These are phyloP conservation scores for Saturnia japonica DNA, from an alignment of 2,888 invertebrate species.

Conservation along the genomic window DNA sequence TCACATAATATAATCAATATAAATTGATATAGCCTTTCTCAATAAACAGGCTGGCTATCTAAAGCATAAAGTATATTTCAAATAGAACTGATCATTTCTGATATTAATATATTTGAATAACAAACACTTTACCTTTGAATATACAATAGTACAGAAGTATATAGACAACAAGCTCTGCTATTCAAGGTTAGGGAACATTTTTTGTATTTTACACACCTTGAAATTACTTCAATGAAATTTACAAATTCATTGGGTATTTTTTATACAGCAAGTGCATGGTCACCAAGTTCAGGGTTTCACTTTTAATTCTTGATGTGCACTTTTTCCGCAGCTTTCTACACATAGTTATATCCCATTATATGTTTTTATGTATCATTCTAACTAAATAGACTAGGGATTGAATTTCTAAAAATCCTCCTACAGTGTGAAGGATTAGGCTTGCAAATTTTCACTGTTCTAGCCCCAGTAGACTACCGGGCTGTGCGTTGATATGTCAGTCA, in stretches of 20 bases:
- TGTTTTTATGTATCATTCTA: too few species aligned
- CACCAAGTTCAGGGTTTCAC: background rate
- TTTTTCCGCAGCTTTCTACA: too few species aligned
- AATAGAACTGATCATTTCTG: background rate
- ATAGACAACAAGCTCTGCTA: background rate
- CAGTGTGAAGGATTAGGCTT: too few species aligned
- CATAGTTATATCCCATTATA: too few species aligned
- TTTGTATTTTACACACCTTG: background rate
- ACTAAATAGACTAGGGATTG: too few species aligned
- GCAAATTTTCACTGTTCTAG: too few species aligned
- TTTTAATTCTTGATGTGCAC: background rate
- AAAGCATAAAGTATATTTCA: background rate
- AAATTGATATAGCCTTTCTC: too few species aligned
- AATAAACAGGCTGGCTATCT: too few species aligned
- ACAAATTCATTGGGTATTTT: background rate
- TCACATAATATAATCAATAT: too few species aligned
- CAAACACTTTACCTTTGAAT: background rate
- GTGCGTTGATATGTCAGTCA: too few species aligned
- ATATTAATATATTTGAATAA: background rate
- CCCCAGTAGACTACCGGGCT: too few species aligned
- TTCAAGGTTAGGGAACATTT: background rate
- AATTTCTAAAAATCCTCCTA: too few species aligned
- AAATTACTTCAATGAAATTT: background rate
- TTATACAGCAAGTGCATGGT: background rate
- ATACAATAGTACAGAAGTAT: background rate